phyloP scores from a whole-genome alignment of 2,888 invertebrate species.

The Drosophila leonis region DNA sequence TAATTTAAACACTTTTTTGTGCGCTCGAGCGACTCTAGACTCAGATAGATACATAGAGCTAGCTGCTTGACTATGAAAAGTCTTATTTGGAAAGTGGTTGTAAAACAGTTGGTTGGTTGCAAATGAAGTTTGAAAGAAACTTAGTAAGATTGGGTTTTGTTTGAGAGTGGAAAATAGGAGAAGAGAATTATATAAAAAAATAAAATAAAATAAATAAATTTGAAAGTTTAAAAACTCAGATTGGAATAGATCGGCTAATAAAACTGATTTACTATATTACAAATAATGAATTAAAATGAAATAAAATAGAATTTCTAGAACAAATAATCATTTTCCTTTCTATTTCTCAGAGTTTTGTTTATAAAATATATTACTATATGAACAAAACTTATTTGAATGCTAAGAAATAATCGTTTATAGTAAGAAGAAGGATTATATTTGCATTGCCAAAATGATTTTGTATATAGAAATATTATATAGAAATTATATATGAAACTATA shows the following conservation, averaged over 20 bases:
- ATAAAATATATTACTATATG: background rate
- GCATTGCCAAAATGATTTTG: too few species aligned
- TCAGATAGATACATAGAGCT: background rate
- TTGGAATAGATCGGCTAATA: too few species aligned
- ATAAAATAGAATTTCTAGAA: too few species aligned
- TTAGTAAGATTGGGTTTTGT: background rate
- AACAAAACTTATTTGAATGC: background rate
- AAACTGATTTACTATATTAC: too few species aligned
- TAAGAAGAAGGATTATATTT: background rate
- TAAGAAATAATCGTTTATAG: background rate
- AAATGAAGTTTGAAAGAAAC: background rate
- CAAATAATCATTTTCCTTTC: too few species aligned
- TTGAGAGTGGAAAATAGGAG: background rate
- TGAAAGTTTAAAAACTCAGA: background rate
- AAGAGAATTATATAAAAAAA: background rate
- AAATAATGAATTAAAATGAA: too few species aligned
- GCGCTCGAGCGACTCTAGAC: slow-evolving; percentile 3
- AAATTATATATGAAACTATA: background rate
- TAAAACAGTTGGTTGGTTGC: background rate
- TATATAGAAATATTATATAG: too few species aligned
- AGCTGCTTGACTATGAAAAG: background rate
- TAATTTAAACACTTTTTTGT: background rate
- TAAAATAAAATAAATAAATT: background rate
- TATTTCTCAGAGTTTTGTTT: background rate
- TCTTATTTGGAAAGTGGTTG: background rate